These are phyloP conservation scores for Cheilosia scutellata DNA, from an alignment of 2,888 invertebrate species.

Conservation along the genomic window DNA sequence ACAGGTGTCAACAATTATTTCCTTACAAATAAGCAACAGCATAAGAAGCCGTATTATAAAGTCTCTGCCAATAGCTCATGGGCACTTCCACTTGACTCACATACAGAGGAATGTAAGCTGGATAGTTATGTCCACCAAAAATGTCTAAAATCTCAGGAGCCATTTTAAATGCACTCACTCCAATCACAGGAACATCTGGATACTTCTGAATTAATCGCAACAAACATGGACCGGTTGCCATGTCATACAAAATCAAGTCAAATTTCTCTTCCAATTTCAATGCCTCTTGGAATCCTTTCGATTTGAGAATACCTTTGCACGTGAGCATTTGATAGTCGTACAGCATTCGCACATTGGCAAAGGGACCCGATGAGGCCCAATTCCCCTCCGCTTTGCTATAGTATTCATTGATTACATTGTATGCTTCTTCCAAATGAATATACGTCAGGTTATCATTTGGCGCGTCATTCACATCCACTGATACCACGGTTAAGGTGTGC, in stretches of 20 bases:
- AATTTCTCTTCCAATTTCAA: conserved; percentile 79
- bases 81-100: conserved; percentile 34
- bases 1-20: too few relatives aligned
- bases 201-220: conserved; percentile 79
- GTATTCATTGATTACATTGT: conserved; percentile 31
- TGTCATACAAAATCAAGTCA: conserved; percentile 79
- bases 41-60: conserved; percentile 59
- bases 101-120: conserved; percentile 77
- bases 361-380: not conserved
- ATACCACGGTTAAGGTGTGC: conserved; percentile 44
- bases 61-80: conserved; percentile 75
- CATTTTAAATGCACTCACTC: conserved; percentile 76
- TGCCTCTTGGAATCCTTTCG: conserved; percentile 78
- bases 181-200: conserved; percentile 78
- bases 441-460: conserved; percentile 70
- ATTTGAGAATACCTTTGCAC: conserved; percentile 64
- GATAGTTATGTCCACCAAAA: conserved; percentile 71
- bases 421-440: conserved; percentile 77
- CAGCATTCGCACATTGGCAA: conserved; percentile 31
- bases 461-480: conserved; percentile 33
- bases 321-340: conserved; percentile 52
- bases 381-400: conserved; percentile 21
- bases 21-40: conserved; percentile 49
- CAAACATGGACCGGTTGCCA: conserved; percentile 77
- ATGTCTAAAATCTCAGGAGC: conserved; percentile 61